phyloP scores from a whole-genome alignment of 2,888 invertebrate species.

The Cosmopolites sordidus region DNA sequence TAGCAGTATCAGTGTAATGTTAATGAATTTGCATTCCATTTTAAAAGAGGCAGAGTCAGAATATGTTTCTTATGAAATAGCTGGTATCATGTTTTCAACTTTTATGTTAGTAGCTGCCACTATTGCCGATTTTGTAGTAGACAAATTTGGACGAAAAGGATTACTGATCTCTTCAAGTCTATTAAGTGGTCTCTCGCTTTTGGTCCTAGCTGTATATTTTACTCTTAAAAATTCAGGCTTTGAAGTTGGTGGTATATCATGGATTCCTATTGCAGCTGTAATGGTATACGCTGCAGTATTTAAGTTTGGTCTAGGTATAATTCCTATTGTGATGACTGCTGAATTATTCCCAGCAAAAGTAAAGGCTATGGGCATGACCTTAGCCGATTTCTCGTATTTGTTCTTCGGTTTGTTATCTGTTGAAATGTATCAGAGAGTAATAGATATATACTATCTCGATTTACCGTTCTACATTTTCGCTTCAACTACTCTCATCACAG shows the following conservation, averaged over 20 bases:
- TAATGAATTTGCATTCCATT: conserved; percentile 47
- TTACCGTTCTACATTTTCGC: conserved; percentile 45
- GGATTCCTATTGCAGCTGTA: conserved; percentile 37
- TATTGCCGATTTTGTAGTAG: conserved; percentile 40
- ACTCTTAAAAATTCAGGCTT: conserved; percentile 36
- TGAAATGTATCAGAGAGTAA: conserved; percentile 40
- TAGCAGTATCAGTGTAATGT: conserved; percentile 45
- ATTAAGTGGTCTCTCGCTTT: conserved; percentile 41
- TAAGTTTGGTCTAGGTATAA: conserved; percentile 44
- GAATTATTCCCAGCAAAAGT: conserved; percentile 47
- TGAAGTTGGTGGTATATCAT: conserved; percentile 34
- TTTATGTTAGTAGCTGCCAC: conserved; percentile 43
- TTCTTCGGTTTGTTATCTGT: conserved; percentile 41
- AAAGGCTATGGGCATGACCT: conserved; percentile 47
- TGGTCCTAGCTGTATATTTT: conserved; percentile 44
- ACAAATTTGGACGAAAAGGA: conserved; percentile 43
- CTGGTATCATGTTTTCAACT: conserved; percentile 44
- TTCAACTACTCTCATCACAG: conserved; percentile 39
- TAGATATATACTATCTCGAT: conserved; percentile 37
- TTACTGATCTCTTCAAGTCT: conserved; percentile 41
- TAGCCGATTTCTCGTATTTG: conserved; percentile 44
- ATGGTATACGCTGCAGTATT: conserved; percentile 39
- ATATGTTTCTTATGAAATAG: conserved; percentile 35
- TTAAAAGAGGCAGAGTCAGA: conserved; percentile 42
- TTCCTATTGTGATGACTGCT: conserved; percentile 46